A percentile compares a stretch with the other conserved stretches of the same genome.
These are phyloP conservation scores for Zaprionus lachaisei DNA, from an alignment of 1,140 invertebrate genomes.

Conservation along the genomic window DNA sequence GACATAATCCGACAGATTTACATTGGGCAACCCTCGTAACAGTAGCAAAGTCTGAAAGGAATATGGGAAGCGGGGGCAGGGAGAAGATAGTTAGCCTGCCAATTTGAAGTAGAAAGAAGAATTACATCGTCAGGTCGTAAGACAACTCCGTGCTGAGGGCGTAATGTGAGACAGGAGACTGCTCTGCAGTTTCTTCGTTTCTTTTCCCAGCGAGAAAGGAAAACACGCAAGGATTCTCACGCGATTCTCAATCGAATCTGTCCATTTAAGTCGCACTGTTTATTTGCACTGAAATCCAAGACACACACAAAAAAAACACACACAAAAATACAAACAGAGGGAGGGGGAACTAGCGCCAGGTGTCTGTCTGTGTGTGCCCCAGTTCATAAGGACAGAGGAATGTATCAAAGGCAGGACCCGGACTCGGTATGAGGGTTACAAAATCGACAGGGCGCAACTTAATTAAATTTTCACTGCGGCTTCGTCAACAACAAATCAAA, in stretches of 20 bases:
- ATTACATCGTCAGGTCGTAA: slow-evolving; percentile 55
- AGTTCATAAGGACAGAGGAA: slow-evolving; percentile 38
- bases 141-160: slow-evolving; percentile 68
- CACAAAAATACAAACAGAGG: not conserved
- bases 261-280: slow-evolving; percentile 55
- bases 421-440: slow-evolving; percentile 4
- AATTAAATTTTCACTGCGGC: slow-evolving; percentile 83
- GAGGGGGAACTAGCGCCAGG: slow-evolving; percentile 21
- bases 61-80: not conserved
- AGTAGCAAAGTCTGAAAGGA: not conserved
- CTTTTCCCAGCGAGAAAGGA: slow-evolving; percentile 61
- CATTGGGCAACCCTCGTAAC: slow-evolving; percentile 27
- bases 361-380: slow-evolving; percentile 31
- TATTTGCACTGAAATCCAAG: slow-evolving; percentile 78
- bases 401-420: slow-evolving; percentile 10
- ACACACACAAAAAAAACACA: slow-evolving; percentile 33
- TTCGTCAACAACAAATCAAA: slow-evolving; percentile 74
- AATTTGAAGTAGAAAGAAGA: slow-evolving; percentile 30
- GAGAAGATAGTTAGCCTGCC: slow-evolving; percentile 14
- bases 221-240: slow-evolving; percentile 76
- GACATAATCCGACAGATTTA: slow-evolving; percentile 41
- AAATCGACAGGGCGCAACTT: slow-evolving; percentile 60
- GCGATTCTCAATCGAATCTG: slow-evolving; percentile 70
- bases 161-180: slow-evolving; percentile 61
- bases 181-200: slow-evolving; percentile 34